Conservation (phyloP, 1,140 invertebrate species). For the Colletes gigas region DNA sequence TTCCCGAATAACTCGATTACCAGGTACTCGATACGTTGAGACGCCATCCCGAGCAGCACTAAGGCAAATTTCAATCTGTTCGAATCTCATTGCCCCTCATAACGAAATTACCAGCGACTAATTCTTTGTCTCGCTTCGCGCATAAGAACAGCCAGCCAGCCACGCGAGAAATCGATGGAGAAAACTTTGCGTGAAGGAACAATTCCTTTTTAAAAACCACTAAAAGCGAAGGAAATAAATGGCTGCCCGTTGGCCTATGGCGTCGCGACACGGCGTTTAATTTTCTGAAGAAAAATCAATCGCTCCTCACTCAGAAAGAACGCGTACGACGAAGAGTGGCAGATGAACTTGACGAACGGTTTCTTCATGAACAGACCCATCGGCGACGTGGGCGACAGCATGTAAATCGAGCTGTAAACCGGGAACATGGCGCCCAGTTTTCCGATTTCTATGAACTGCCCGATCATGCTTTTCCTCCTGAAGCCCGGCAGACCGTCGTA, state of each 20-base stretch:
- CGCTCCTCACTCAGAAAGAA: slow-evolving; percentile 90
- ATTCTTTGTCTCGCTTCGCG: slow-evolving; percentile 1
- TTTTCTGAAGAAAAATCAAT: too few species aligned
- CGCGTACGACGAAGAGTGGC: slow-evolving; percentile 93
- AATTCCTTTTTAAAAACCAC: too few species aligned
- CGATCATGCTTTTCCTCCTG: slow-evolving; percentile 88
- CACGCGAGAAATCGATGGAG: neutral
- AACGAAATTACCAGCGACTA: slow-evolving; percentile 7
- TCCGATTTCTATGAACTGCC: slow-evolving; percentile 89
- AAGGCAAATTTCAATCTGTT: slow-evolving; percentile 37
- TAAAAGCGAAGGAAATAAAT: too few species aligned
- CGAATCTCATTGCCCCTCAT: slow-evolving; percentile 3
- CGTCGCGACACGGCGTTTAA: too few species aligned
- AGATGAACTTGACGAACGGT: slow-evolving; percentile 97
- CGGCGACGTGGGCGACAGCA: slow-evolving; percentile 90
- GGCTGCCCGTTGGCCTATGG: too few species aligned
- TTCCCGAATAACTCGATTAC: slow-evolving; percentile 89
- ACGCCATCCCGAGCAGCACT: slow-evolving; percentile 91
- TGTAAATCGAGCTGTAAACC: slow-evolving; percentile 91
- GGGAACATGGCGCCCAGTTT: slow-evolving; percentile 93
- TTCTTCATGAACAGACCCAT: slow-evolving; percentile 93
- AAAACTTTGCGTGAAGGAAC: neutral
- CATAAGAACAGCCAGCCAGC: too few species aligned
- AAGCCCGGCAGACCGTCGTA: slow-evolving; percentile 95
- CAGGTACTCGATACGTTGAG: slow-evolving; percentile 90